Conservation (phyloP, 2,113 vertebrate species). For the Apodemus sylvaticus region DNA sequence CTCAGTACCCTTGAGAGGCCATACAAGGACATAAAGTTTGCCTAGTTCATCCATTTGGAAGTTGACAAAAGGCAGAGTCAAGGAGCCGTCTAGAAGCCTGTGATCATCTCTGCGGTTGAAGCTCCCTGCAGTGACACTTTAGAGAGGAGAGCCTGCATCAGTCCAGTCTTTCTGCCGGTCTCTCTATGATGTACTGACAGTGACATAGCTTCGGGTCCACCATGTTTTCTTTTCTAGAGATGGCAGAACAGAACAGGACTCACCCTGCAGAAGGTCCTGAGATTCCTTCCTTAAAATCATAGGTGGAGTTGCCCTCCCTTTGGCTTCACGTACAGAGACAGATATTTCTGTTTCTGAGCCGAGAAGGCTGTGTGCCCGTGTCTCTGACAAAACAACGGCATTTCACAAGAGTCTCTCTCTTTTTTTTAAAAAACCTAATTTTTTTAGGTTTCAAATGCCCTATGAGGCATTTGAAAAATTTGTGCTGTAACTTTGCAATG, state of each 20-base stretch:
- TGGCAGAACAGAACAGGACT: background rate
- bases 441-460: too few relatives aligned
- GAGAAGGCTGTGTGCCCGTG: background rate
- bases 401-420: constrained; percentile 14
- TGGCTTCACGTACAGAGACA: background rate
- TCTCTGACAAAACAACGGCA: background rate
- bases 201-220: background rate
- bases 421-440: background rate
- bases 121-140: background rate
- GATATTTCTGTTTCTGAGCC: background rate
- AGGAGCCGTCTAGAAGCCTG: background rate
- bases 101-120: background rate
- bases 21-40: background rate
- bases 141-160: background rate
- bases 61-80: background rate
- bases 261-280: background rate
- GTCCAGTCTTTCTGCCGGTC: background rate
- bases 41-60: background rate
- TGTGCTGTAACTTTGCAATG: constrained; percentile 32
- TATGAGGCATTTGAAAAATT: constrained; percentile 35
- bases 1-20: background rate
- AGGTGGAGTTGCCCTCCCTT: background rate
- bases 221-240: constrained; percentile 1
- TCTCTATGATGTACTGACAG: background rate
- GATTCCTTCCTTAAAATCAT: constrained; percentile 6